A percentile compares a stretch with the other conserved stretches of the same genome.
These are phyloP conservation scores for Pyxicephalus adspersus DNA, from an alignment of 2,113 vertebrate genomes.

Conservation along the genomic window DNA sequence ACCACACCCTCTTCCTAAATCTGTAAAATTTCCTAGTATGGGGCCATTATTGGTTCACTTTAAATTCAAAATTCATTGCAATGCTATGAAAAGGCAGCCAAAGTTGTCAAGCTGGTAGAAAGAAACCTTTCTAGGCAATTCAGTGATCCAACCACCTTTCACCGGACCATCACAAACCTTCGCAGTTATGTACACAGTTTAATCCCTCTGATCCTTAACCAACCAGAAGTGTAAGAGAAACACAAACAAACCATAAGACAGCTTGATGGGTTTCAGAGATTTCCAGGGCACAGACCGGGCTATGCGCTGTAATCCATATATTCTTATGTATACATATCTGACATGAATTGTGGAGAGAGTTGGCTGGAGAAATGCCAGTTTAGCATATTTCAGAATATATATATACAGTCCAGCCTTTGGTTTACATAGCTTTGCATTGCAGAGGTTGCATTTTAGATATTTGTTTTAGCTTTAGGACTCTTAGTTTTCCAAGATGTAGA, in stretches of 20 bases:
- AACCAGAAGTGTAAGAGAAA: neutral
- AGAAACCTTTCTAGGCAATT: too few species aligned
- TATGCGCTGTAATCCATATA: neutral
- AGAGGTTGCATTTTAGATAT: too few species aligned
- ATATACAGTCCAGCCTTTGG: neutral
- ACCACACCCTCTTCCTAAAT: too few species aligned
- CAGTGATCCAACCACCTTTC: neutral
- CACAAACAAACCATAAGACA: neutral
- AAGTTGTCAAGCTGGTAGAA: too few species aligned
- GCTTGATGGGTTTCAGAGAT: neutral
- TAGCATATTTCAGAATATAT: neutral
- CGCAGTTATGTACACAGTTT: neutral
- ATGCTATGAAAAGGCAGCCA: too few species aligned
- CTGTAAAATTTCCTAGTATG: too few species aligned
- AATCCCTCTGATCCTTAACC: neutral
- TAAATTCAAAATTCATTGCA: too few species aligned
- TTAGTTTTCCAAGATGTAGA: too few species aligned
- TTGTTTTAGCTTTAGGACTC: too few species aligned
- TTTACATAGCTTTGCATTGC: neutral
- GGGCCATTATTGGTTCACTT: too few species aligned
- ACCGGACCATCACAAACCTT: constrained; percentile 16
- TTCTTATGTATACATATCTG: constrained; percentile 12
- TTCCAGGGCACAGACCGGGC: neutral
- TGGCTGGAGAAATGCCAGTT: neutral
- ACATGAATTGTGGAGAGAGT: neutral